Evolutionary conservation across 2,888 invertebrate genomes (phyloP).

Genomic region (Melinaea menophilus): DNA sequence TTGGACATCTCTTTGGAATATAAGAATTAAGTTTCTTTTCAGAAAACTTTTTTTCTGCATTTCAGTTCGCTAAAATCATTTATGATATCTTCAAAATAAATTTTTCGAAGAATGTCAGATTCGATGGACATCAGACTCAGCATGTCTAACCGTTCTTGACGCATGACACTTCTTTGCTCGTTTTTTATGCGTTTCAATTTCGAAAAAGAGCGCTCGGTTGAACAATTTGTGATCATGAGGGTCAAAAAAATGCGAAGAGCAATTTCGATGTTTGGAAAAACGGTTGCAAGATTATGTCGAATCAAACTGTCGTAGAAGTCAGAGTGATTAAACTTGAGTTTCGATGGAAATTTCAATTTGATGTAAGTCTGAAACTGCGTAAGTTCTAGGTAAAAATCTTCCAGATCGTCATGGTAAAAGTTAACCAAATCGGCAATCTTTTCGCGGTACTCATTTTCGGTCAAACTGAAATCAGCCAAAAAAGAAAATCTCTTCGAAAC

Average conservation of each 20-base stretch:
- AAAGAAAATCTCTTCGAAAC: no score
- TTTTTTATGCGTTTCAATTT: slow-evolving; percentile 26
- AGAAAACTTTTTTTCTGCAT: slow-evolving; percentile 22
- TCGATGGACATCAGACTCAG: slow-evolving; percentile 26
- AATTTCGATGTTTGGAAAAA: slow-evolving; percentile 24
- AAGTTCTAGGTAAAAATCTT: no score
- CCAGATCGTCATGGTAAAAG: no score
- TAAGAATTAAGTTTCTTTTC: no score
- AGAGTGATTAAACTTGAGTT: no score
- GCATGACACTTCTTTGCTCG: slow-evolving; percentile 21
- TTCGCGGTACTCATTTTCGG: no score
- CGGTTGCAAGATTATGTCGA: slow-evolving; percentile 23
- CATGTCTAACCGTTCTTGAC: slow-evolving; percentile 22
- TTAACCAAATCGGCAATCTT: no score
- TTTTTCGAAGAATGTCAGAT: slow-evolving; percentile 20
- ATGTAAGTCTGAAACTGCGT: no score
- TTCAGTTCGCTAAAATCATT: slow-evolving; percentile 28
- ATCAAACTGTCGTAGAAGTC: no score
- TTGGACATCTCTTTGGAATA: no score
- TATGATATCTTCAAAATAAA: slow-evolving; percentile 24
- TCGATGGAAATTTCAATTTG: no score
- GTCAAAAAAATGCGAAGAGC: slow-evolving; percentile 24
- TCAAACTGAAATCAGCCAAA: no score
- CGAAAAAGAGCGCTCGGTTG: slow-evolving; percentile 25
- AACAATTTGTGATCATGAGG: slow-evolving; percentile 25